phyloP scores from a whole-genome alignment of 2,797 vertebrate genomes.

The Eptatretus atami region DNA sequence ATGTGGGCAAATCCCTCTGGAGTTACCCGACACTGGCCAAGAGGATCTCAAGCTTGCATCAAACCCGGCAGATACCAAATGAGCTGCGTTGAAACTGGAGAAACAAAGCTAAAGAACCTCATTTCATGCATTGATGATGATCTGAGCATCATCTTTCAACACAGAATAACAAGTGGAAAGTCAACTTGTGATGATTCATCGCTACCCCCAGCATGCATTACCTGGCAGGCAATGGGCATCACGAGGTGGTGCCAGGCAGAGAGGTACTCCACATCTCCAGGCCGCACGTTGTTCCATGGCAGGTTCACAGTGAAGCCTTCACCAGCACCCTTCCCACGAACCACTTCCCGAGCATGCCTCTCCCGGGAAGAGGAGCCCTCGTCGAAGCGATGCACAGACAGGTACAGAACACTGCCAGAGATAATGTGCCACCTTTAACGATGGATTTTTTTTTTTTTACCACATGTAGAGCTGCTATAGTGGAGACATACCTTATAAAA shows the following conservation, averaged over 20 bases:
- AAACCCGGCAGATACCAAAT: conserved; percentile 59
- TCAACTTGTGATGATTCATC: not conserved
- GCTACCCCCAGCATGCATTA: conserved; percentile 10
- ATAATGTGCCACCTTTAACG: no score
- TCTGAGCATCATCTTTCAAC: not conserved
- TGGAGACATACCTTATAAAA: no score
- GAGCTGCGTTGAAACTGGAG: conserved; percentile 36
- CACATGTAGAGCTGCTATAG: no score
- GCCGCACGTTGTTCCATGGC: conserved; percentile 29
- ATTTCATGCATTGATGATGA: not conserved
- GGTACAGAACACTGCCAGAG: conserved; percentile 27
- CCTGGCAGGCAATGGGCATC: conserved; percentile 47
- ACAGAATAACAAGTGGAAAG: not conserved
- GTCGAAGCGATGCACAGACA: conserved; percentile 59
- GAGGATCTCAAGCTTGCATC: conserved; percentile 40
- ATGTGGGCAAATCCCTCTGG: conserved; percentile 51
- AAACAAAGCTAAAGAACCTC: conserved; percentile 2
- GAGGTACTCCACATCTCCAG: conserved; percentile 45
- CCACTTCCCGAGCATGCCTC: conserved; percentile 24
- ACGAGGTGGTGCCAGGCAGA: conserved; percentile 34
- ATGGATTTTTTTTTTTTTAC: no score
- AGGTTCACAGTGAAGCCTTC: conserved; percentile 44
- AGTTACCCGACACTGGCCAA: conserved; percentile 39
- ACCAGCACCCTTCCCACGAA: conserved; percentile 20
- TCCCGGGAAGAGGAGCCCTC: conserved; percentile 37